Conservation (phyloP, 2,113 vertebrate genomes). For the Chamaetylas fuelleborni region DNA sequence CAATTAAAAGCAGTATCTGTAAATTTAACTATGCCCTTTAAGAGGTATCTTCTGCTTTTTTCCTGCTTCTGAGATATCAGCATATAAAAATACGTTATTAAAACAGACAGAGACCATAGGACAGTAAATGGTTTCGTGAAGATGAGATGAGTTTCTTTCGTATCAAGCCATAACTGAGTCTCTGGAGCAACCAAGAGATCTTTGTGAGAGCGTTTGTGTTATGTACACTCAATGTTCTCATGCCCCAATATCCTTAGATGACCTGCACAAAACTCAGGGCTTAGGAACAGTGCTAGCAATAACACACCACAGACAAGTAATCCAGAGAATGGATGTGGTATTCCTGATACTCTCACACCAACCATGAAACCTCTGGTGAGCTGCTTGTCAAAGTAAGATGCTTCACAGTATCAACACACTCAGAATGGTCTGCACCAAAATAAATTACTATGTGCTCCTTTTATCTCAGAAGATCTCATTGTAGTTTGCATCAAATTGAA, state of each 20-base stretch:
- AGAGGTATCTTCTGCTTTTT: background rate
- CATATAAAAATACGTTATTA: background rate
- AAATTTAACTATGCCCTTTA: background rate
- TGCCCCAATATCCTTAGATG: background rate
- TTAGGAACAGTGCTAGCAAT: background rate
- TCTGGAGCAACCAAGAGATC: background rate
- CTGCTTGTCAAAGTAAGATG: background rate
- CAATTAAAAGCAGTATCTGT: background rate
- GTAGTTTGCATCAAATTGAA: background rate
- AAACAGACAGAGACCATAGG: background rate
- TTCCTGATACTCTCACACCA: background rate
- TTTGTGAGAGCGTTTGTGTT: background rate
- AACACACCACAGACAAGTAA: background rate
- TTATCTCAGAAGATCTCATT: background rate
- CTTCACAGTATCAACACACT: background rate
- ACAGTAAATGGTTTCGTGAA: background rate
- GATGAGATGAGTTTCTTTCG: background rate
- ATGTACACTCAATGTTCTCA: background rate
- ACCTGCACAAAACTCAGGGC: background rate
- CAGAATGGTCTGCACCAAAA: background rate
- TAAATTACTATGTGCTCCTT: background rate
- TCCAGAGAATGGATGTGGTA: background rate
- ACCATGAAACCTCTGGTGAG: background rate
- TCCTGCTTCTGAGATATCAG: background rate
- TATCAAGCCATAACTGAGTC: background rate